Evolutionary conservation across 2,888 invertebrate species (phyloP).

Genomic region (Salpingus planirostris): DNA sequence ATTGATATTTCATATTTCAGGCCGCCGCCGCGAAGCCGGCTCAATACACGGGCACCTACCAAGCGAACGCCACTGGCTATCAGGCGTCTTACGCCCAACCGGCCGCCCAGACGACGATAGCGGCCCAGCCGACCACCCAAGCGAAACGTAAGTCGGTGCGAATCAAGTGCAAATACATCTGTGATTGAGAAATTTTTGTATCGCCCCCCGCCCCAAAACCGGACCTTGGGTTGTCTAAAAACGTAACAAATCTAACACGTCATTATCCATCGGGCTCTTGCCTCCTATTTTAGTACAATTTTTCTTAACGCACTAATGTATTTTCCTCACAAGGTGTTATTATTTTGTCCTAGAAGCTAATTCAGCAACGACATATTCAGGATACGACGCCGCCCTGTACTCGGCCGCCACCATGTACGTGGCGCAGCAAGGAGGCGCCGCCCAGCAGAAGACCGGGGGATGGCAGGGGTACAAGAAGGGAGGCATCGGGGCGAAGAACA

Average conservation of each 20-base stretch:
- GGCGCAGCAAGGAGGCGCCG: constrained; percentile 63
- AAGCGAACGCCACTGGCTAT: constrained; percentile 43
- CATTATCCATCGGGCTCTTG: too few species aligned
- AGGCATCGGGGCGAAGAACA: constrained; percentile 51
- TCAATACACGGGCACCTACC: constrained; percentile 52
- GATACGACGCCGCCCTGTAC: constrained; percentile 92
- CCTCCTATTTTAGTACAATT: too few species aligned
- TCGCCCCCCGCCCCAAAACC: too few species aligned
- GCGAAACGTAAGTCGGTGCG: constrained; percentile 58
- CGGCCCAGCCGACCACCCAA: constrained; percentile 46
- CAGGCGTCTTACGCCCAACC: constrained; percentile 46
- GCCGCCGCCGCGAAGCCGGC: constrained; percentile 45
- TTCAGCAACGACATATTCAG: constrained; percentile 66
- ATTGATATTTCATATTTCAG: too few species aligned
- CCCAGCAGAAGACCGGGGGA: constrained; percentile 45
- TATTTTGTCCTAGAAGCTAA: constrained; percentile 41
- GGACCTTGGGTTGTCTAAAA: too few species aligned
- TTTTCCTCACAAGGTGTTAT: too few species aligned
- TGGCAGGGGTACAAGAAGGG: constrained; percentile 56
- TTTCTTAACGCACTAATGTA: too few species aligned
- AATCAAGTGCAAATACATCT: too few species aligned
- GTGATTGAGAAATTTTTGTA: too few species aligned
- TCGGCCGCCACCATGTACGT: constrained; percentile 94
- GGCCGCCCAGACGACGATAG: constrained; percentile 49
- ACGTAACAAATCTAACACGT: too few species aligned